Evolutionary conservation across 2,797 vertebrate genomes (phyloP), one percentile per base, ranked within the genome.

Genomic region (Acanthurus leucopareius): DNA sequence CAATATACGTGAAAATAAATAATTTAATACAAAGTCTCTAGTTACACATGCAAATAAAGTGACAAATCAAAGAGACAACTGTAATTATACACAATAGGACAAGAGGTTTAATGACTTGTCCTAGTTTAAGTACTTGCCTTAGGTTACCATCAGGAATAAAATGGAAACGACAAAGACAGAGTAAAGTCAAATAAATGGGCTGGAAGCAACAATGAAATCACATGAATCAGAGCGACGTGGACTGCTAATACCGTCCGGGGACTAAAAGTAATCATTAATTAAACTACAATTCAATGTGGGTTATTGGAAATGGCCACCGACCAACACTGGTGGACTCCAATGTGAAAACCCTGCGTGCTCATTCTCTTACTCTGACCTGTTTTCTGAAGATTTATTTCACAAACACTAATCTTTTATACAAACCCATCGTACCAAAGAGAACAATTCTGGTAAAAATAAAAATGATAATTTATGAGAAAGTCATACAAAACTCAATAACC

Each of bases 1-100:
- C 32, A 80, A 77, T 51, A 90, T 69, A 86, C 75, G 87, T 75
- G 77, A 82, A 92, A 92, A 94, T 93, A 93, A 92, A 94, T 94
- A 93, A 86, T 87, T 85, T 73, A 70, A 89, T 79, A 84, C 78
- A 88, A 85, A 88, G 79, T 77, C 70, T 83, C 75, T 73, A 79
- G 62, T 86, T 83, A 85, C 90, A 92, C 91, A 93, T 93, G 93
- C 91, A 86, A 87, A 87, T 79, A 85, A 88, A 81, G 52, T 63
- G 83, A 90, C 69, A 83, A 79, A 88, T 77, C 73, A 67, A 86
- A 84, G 66, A 75, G 80, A 79, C 71, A 70, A 82, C 48, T 79
- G 76, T 87, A 82, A 89, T 82, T 88, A 87, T 78, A 65, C 85
- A 84, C 65, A 82, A 49, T 2, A 78, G 60, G 69, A 85, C 62